Evolutionary conservation across 1,140 invertebrate genomes (phyloP).

Genomic region (Zaprionus davidi): DNA sequence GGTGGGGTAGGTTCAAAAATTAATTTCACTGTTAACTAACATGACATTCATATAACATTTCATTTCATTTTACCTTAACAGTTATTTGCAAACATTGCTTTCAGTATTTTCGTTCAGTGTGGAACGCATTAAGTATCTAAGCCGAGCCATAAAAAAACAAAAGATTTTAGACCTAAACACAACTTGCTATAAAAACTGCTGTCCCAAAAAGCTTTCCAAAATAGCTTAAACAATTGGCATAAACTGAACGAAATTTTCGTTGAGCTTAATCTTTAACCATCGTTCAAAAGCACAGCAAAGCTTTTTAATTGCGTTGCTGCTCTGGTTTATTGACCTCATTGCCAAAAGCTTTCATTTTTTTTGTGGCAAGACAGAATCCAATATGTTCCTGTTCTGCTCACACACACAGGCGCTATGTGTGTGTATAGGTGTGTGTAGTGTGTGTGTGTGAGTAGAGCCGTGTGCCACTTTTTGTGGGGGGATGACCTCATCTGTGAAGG

Average conservation of each 20-base stretch:
- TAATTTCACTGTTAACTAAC: too few relatives aligned
- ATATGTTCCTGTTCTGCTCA: constrained; percentile 8
- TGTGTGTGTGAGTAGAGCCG: not conserved
- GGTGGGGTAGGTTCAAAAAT: too few relatives aligned
- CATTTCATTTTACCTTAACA: not conserved
- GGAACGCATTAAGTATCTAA: constrained; percentile 22
- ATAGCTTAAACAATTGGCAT: constrained; percentile 8
- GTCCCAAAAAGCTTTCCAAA: constrained; percentile 31
- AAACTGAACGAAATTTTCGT: not conserved
- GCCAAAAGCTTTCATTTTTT: constrained; percentile 5
- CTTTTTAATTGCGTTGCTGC: constrained; percentile 5
- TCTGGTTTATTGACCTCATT: constrained; percentile 43
- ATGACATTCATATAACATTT: too few relatives aligned
- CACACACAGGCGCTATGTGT: constrained; percentile 2
- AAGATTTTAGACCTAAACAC: not conserved
- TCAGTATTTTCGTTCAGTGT: constrained; percentile 24
- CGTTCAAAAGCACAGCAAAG: not conserved
- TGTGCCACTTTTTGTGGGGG: not conserved
- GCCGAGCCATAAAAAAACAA: not conserved
- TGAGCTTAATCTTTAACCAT: not conserved
- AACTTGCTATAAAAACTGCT: constrained; percentile 13
- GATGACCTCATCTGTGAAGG: not conserved
- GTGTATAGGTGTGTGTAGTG: not conserved
- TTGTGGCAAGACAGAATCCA: constrained; percentile 19
- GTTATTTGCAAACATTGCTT: not conserved